Evolutionary conservation across 2,888 invertebrate species (phyloP).

Genomic region (Camptogramma bilineatum): DNA sequence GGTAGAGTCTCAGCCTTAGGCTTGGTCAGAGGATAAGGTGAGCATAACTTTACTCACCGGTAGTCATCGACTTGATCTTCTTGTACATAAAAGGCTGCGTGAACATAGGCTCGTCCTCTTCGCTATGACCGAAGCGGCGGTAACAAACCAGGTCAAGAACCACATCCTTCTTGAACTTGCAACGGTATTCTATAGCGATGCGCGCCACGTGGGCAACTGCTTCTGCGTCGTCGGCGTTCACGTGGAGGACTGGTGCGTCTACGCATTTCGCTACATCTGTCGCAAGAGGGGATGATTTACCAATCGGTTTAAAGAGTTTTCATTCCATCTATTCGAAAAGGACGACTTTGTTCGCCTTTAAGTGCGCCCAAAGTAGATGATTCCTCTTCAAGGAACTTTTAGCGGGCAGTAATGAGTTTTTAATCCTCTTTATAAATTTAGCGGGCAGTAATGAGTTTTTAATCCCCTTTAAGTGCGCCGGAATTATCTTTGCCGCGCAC

Average conservation of each 20-base stretch:
- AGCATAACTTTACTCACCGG: slow-evolving; percentile 74
- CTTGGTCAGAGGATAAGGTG: too few species aligned
- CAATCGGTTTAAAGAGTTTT: too few species aligned
- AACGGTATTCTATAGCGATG: slow-evolving; percentile 95
- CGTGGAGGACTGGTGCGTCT: slow-evolving; percentile 97
- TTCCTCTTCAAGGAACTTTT: too few species aligned
- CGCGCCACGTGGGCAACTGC: slow-evolving; percentile 95
- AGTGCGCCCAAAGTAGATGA: too few species aligned
- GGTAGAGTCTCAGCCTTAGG: too few species aligned
- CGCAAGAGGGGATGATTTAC: neutral
- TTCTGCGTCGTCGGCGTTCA: slow-evolving; percentile 97
- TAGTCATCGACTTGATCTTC: slow-evolving; percentile 88
- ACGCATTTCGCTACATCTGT: slow-evolving; percentile 94
- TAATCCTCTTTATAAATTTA: too few species aligned
- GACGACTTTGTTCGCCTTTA: too few species aligned
- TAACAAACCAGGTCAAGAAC: slow-evolving; percentile 93
- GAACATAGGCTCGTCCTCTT: slow-evolving; percentile 97
- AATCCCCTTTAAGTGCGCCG: too few species aligned
- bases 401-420: too few species aligned
- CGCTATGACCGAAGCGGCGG: slow-evolving; percentile 96
- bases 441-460: too few species aligned
- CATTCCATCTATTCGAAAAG: too few species aligned
- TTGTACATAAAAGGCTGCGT: slow-evolving; percentile 98
- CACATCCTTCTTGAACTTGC: slow-evolving; percentile 94
- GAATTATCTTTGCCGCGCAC: too few species aligned